phyloP scores from a whole-genome alignment of 2,888 invertebrate species.

The Acanthosoma haemorrhoidale region DNA sequence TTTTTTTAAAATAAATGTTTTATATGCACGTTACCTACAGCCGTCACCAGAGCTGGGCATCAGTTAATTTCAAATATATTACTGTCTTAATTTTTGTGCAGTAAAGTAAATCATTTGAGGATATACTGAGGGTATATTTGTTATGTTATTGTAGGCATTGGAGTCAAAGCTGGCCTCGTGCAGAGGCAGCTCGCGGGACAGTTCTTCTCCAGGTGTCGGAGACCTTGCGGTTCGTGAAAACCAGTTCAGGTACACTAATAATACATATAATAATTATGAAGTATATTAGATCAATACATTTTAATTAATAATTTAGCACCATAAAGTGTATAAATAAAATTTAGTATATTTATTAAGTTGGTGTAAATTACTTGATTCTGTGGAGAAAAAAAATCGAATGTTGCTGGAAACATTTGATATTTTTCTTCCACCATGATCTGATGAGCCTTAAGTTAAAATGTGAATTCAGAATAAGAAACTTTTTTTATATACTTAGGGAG shows the following conservation, averaged over 20 bases:
- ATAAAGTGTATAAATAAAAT: too few species aligned
- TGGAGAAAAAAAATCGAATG: too few species aligned
- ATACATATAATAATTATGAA: too few species aligned
- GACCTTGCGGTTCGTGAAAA: conserved; percentile 32
- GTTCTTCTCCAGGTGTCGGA: conserved; percentile 36
- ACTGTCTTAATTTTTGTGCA: not conserved
- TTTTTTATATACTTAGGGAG: too few species aligned
- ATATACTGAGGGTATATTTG: not conserved
- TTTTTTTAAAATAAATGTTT: not conserved
- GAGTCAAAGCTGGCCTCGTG: conserved; percentile 58
- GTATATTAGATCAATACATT: too few species aligned
- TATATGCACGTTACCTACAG: not conserved
- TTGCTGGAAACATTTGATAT: too few species aligned
- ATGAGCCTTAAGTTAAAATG: too few species aligned
- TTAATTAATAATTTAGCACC: too few species aligned
- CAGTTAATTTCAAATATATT: not conserved
- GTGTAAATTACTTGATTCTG: too few species aligned
- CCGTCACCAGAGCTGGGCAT: not conserved
- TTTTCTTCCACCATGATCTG: too few species aligned
- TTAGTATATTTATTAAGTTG: too few species aligned
- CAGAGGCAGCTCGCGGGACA: conserved; percentile 32
- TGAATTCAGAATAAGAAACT: too few species aligned
- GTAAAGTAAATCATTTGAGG: not conserved
- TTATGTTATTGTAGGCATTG: conserved; percentile 55
- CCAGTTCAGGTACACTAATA: conserved; percentile 38